Evolutionary conservation across 2,888 invertebrate genomes (phyloP).

Genomic region (Stomorhina lunata): DNA sequence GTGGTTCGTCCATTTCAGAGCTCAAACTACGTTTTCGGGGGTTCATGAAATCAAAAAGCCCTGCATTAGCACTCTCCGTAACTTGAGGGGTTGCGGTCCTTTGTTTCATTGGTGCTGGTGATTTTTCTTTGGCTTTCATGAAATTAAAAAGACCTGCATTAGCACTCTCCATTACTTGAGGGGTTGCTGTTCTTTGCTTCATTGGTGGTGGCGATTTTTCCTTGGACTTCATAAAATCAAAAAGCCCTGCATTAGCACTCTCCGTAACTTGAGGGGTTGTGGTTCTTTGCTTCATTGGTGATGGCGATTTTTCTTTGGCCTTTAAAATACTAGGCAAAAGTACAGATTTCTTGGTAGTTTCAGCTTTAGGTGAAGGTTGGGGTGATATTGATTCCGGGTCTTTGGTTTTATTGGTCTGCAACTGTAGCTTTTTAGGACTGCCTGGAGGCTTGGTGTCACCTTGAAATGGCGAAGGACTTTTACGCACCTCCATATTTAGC

Average conservation of each 20-base stretch:
- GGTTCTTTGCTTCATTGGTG: constrained; percentile 49
- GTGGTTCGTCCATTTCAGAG: constrained; percentile 53
- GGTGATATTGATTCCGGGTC: constrained; percentile 59
- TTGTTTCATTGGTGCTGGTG: constrained; percentile 63
- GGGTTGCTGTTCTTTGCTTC: constrained; percentile 34
- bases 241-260: constrained; percentile 60
- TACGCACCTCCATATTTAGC: constrained; percentile 72
- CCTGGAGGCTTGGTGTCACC: constrained; percentile 66
- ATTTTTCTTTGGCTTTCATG: constrained; percentile 65
- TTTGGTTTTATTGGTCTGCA: constrained; percentile 68
- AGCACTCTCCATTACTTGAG: constrained; percentile 56
- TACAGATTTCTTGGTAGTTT: constrained; percentile 31
- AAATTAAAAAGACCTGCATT: constrained; percentile 62
- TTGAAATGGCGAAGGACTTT: constrained; percentile 72
- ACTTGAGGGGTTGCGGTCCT: constrained; percentile 39
- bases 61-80: constrained; percentile 61
- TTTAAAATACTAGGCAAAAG: constrained; percentile 46
- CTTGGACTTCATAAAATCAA: constrained; percentile 62
- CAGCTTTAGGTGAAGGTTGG: constrained; percentile 64
- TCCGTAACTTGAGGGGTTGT: constrained; percentile 47
- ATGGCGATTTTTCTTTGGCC: constrained; percentile 67
- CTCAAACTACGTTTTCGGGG: constrained; percentile 63
- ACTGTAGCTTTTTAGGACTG: constrained; percentile 65
- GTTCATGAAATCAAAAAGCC: constrained; percentile 62
- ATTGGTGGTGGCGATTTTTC: constrained; percentile 67